Evolutionary conservation across 2,113 vertebrate genomes (phyloP), one percentile per base, ranked within the genome.

Genomic region (Larimichthys crocea): DNA sequence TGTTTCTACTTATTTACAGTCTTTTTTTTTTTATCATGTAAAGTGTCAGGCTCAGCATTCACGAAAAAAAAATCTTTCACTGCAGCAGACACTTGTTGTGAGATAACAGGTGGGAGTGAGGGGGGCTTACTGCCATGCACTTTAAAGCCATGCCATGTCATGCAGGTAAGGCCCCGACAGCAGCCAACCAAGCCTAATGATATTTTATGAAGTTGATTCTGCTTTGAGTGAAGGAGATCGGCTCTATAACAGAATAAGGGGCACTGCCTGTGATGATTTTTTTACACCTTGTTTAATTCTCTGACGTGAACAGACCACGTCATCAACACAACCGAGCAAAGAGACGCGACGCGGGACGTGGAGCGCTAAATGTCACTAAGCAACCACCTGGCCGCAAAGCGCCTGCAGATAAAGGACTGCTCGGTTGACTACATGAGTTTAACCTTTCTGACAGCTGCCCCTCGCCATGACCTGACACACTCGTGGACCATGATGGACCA

Each of bases 81-180:
- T 69, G 65, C 50, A 73, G 49, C 16, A 1, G 20, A 14, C 57
- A 71, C 61, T 62, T 91, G 65, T 74, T 82, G 90, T 89, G 85
- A 89, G 90, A 91, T 88, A 88, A 76, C 63, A 31, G 5, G 22
- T 0, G 24, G 48, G 17, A 5, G 42, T 16, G 48, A 29, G 19
- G 35, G 1, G 16, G 26, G 1, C 19, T 40, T 68, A 48, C 35
- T 57, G 84, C 70, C 88, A 87, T 92, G 90, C 92, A 84, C 67
- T 66, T 74, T 80, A 70, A 90, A 90, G 84, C 87, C 92, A 93
- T 94, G 92, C 90, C 74, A 53, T 44, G 55, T 79, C 92, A 91
- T 92, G 91, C 92, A 83, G 68, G 81, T 68, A 42, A 50, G 59
- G 60, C 76, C 56, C 48, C 42, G 70, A 59, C 62, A 74, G 78